These are phyloP conservation scores for Trididemnum clinides DNA, from an alignment of 23 tunicate species.

Conservation along the genomic window DNA sequence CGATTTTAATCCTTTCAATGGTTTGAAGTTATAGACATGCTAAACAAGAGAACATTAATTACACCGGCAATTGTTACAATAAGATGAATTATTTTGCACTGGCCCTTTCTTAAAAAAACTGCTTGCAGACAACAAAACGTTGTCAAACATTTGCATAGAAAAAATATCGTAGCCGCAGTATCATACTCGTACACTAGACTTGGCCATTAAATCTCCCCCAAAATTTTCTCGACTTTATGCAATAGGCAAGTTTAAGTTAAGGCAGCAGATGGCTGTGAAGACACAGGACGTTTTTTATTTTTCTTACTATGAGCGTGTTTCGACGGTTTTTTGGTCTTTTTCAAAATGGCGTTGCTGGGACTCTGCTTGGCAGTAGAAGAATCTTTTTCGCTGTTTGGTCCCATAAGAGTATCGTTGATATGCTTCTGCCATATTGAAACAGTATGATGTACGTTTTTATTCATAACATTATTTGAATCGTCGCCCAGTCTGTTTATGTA, in stretches of 20 bases:
- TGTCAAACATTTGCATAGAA: not conserved
- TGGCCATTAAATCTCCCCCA: not conserved
- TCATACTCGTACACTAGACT: slow-evolving; percentile 25
- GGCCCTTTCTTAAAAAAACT: too few species aligned
- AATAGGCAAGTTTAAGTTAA: not conserved
- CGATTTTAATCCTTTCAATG: too few species aligned
- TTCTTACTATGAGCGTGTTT: slow-evolving; percentile 76
- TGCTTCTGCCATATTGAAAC: slow-evolving; percentile 51
- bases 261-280: slow-evolving; percentile 11
- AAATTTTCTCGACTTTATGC: not conserved
- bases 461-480: not conserved
- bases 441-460: slow-evolving; percentile 39
- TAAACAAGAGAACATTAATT: too few species aligned
- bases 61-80: too few species aligned
- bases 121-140: too few species aligned
- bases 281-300: slow-evolving; percentile 68
- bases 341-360: slow-evolving; percentile 18
- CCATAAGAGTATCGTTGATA: slow-evolving; percentile 46
- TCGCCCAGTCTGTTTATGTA: not conserved
- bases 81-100: too few species aligned
- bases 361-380: not conserved
- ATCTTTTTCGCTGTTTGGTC: not conserved
- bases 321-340: slow-evolving; percentile 54
- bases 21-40: too few species aligned
- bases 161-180: not conserved